Conservation (phyloP, 2,113 vertebrate genomes). For the Mus musculus region DNA sequence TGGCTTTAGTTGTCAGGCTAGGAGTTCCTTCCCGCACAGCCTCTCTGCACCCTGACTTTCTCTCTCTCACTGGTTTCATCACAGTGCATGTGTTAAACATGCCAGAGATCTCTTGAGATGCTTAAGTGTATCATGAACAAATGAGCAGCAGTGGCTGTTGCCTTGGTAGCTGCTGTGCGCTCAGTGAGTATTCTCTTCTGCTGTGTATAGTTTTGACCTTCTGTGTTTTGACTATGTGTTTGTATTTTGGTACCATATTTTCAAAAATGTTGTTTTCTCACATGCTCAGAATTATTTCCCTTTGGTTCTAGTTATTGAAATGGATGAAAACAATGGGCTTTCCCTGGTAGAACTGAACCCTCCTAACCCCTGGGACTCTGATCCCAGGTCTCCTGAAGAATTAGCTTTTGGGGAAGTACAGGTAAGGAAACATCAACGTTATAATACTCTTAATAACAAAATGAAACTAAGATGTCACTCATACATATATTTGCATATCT, state of each 20-base stretch:
- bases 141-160: neutral
- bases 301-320: slow-evolving; percentile 85
- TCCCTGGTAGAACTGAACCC: slow-evolving; percentile 87
- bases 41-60: neutral
- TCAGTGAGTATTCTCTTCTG: neutral
- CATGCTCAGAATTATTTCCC: neutral
- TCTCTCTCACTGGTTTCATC: neutral
- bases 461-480: neutral
- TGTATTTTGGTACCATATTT: neutral
- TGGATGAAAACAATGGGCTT: slow-evolving; percentile 81
- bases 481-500: neutral
- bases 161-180: neutral
- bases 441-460: neutral
- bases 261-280: neutral
- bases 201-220: neutral
- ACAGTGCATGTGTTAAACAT: neutral
- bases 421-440: slow-evolving; percentile 76
- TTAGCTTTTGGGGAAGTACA: slow-evolving; percentile 88
- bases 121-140: neutral
- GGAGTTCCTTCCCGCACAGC: neutral
- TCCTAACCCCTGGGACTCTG: slow-evolving; percentile 88
- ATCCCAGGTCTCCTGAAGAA: slow-evolving; percentile 82
- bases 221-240: neutral
- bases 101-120: neutral
- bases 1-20: neutral